Evolutionary conservation across 2,888 invertebrate genomes (phyloP).

Genomic region (Xestia c-nigrum): DNA sequence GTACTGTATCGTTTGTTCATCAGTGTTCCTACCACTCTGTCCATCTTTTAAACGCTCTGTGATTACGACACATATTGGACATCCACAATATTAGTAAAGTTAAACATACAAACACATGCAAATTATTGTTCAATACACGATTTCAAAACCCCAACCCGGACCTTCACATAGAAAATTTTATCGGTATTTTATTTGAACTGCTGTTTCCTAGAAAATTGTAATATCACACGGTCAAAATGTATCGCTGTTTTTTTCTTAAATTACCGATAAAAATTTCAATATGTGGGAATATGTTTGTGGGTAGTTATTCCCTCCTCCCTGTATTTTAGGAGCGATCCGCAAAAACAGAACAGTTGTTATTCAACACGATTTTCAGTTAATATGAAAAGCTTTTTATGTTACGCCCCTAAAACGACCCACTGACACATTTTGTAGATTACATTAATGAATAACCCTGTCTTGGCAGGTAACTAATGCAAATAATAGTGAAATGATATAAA

Average conservation of each 20-base stretch:
- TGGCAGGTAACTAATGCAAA: too few relatives aligned
- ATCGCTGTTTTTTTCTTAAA: too few relatives aligned
- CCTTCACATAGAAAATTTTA: too few relatives aligned
- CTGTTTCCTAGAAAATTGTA: too few relatives aligned
- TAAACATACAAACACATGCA: slow-evolving; percentile 28
- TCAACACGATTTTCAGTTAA: not conserved
- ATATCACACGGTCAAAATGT: too few relatives aligned
- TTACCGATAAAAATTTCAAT: too few relatives aligned
- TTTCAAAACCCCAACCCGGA: too few relatives aligned
- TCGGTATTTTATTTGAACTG: too few relatives aligned
- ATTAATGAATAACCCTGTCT: too few relatives aligned
- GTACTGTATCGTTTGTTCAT: not conserved
- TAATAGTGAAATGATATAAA: too few relatives aligned
- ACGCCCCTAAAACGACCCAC: not conserved
- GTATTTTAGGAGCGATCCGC: not conserved
- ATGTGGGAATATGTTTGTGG: too few relatives aligned
- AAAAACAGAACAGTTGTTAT: not conserved
- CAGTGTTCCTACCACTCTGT: not conserved
- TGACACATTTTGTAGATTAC: not conserved
- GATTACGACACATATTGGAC: slow-evolving; percentile 1
- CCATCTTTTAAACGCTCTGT: slow-evolving; percentile 16
- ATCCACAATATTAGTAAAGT: not conserved
- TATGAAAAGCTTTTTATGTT: not conserved
- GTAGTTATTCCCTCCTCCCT: not conserved
- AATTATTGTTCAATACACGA: too few relatives aligned